Conservation (phyloP, 2,113 vertebrate genomes). For the Entomyzon cyanotis region DNA sequence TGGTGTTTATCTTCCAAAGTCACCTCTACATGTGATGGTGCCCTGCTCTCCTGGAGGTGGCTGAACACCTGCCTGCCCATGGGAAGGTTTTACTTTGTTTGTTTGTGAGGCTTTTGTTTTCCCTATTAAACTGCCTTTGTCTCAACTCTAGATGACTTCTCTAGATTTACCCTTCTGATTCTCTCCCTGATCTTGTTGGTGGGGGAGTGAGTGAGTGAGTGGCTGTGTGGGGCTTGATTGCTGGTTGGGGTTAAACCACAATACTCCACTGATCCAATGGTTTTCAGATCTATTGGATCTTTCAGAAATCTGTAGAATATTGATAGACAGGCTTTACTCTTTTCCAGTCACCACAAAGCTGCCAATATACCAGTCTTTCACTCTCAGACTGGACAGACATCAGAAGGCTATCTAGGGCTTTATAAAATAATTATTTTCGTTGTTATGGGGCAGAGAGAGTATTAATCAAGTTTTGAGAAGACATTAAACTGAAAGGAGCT, state of each 20-base stretch:
- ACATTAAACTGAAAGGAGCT: neutral
- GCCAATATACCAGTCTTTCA: neutral
- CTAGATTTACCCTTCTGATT: neutral
- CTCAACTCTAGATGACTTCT: neutral
- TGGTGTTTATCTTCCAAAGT: too few relatives aligned
- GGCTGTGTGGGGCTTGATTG: too few relatives aligned
- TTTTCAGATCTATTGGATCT: neutral
- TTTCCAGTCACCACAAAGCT: neutral
- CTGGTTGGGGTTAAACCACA: neutral
- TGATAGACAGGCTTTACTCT: neutral
- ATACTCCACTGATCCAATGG: neutral
- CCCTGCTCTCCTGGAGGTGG: too few relatives aligned
- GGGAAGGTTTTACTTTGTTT: too few relatives aligned
- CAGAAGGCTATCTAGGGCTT: neutral
- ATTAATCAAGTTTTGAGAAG: neutral
- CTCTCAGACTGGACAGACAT: neutral
- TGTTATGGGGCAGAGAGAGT: neutral
- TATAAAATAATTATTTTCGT: neutral
- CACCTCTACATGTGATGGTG: too few relatives aligned
- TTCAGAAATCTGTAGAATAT: neutral
- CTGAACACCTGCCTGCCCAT: too few relatives aligned
- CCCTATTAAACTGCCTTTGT: too few relatives aligned
- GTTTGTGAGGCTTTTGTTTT: too few relatives aligned
- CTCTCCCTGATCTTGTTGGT: neutral
- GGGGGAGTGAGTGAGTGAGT: neutral